Evolutionary conservation across 2,888 invertebrate genomes (phyloP), one percentile per base, ranked within the genome.

Genomic region (Synanthedon vespiformis): DNA sequence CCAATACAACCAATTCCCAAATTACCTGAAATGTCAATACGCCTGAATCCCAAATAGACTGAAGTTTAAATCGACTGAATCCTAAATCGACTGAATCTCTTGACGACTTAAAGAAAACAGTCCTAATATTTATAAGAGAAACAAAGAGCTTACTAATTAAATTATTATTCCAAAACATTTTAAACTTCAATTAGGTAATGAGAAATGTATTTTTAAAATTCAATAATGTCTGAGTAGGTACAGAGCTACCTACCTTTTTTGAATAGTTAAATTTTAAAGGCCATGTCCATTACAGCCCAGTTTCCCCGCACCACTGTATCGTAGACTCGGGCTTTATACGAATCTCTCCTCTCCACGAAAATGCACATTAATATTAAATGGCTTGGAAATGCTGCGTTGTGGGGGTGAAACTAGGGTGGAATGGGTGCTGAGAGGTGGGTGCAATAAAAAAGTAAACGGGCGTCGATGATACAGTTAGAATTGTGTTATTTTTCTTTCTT

Each of bases 361-460:
- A 87, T 88, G 87, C 88, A 87, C 88, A 88, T 88, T 88, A 88
- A 88, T 88, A 88, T 88, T 88, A 88, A 88, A 88, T 88, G 88
- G 88, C 85, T 86, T 83, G 88, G 88, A 88, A 88, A 87, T 86
- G 86, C 83, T 83, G 80, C 80, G 83, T 84, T 73, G 80, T 75
- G 74, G 78, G 72, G 69, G 68, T 34, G 10, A 10, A 34, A 8
- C 34, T 2, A 10, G 34, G 34, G 65, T 55, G 58, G 57, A 63
- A 57, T 52, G 62, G 68, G 59, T 56, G 65, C 72, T 72, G 60
- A 62, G 60, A 58, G 59, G 63, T 62, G 74, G 70, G 59, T 72
- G 73, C 77, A 77, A 77, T 80, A 80, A 84, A 86, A 82, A 81
- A 77, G 67, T 65, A 66, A 80, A 74, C 70, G 70, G 73, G 77